Evolutionary conservation across 2,888 invertebrate genomes (phyloP), one percentile per base, ranked within the genome.

Genomic region (Notocelia uddmanniana): DNA sequence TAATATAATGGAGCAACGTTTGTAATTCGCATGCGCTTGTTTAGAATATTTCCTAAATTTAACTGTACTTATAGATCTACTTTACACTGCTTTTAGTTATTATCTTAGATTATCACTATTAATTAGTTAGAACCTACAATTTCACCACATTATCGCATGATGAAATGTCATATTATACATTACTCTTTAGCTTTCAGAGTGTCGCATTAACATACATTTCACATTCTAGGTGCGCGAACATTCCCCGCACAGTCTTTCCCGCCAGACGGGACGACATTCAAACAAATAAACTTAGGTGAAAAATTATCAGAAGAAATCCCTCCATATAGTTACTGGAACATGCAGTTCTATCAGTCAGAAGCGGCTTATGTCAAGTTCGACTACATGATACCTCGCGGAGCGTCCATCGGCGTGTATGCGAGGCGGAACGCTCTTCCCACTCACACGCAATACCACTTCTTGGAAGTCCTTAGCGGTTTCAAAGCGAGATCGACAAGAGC

Each of bases 311-410:
- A 97, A 92, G 97, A 97, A 93, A 97, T 99, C 86, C 97, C 97
- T 84, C 97, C 98, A 76, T 98, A 98, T 93, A 97, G 98, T 87
- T 98, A 98, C 91, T 98, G 98, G 98, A 98, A 98, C 91, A 97
- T 98, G 96, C 98, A 98, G 92, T 98, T 99, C 92, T 98, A 97
- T 92, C 98, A 98, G 91, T 97, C 97, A 74, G 97, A 98, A 91
- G 97, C 98, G 68, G 97, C 98, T 59, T 98, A 98, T 91, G 97
- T 99, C 67, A 97, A 97, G 87, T 98, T 99, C 88, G 98, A 99
- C 91, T 98, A 99, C 90, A 97, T 97, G 90, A 98, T 98, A 85
- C 97, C 98, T 1, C 94, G 98, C 76, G 98, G 98, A 64, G 97
- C 98, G 55, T 98, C 97, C 79, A 97, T 99, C 87, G 99, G 98